Base-by-base conservation (phyloP, 2,888 invertebrate species). In the Gibbula magus region DNA sequence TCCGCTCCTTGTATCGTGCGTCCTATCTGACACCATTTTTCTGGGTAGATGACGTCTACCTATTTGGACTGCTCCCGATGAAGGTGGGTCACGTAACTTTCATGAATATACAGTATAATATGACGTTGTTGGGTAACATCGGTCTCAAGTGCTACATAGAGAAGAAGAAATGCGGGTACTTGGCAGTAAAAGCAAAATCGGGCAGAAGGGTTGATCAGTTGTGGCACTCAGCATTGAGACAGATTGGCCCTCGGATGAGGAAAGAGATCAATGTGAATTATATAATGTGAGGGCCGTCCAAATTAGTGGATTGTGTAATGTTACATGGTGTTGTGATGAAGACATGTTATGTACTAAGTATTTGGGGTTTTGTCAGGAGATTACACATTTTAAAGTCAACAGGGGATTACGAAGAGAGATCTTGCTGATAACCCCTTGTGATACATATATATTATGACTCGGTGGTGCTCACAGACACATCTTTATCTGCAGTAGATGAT, bases 91-190 rank as follows among this genome's bases (percentile, higher is more conserved):
- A 84, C 8, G 84, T 90, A 5, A 85, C 79, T 2, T 88, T 86
- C 79, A 78, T 84, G n/a, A 80, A 86, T 53, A 77, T 98, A 85
- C 94, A 97, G 5, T 97, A 97, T 93, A 97, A 98, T 93, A 97
- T 98, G 81, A 97, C 97, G 5, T 94, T 98, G 75, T 97, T 97
- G 61, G 80, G 84, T 74, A 84, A 84, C 13, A 51, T 73, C 2
- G 87, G 88, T 0, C 53, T 86, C 1, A 39, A 83, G 18, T 88
- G 88, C 81, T 89, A 85, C 79, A 79, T 80, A 0, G 80, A 80
- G 29, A 79, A 81, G 52, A 84, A 79, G 45, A 82, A 85, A 2
- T 88, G 88, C 77, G 70, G 79, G 18, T 78, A 84, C 35, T 66
- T 88, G 29, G 89, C 84, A 2, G 84, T 85, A 0, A 84, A 83